A percentile compares a stretch with the other conserved stretches of the same genome.
These are phyloP conservation scores for Diceros bicornis DNA, from an alignment of 2,797 vertebrate genomes.

Conservation along the genomic window DNA sequence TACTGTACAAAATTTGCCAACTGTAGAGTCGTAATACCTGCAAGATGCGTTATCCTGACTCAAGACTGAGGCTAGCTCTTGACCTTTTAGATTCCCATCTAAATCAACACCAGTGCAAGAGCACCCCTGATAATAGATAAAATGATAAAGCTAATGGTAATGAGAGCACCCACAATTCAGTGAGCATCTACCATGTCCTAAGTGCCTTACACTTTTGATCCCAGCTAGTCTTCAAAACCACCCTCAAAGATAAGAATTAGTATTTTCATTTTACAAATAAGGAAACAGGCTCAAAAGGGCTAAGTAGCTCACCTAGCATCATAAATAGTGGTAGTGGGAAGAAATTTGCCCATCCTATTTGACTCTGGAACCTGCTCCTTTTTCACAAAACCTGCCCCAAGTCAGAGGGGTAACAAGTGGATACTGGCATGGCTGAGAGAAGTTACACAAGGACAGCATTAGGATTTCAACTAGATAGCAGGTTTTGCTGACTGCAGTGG, in stretches of 20 bases:
- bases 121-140: not conserved
- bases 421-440: not conserved
- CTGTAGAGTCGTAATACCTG: not conserved
- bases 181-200: slow-evolving; percentile 24
- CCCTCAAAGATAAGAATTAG: slow-evolving; percentile 46
- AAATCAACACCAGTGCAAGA: not conserved
- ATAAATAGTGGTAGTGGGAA: not conserved
- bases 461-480: not conserved
- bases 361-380: not conserved
- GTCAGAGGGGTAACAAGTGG: not conserved
- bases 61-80: not conserved
- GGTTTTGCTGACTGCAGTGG: not conserved
- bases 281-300: not conserved
- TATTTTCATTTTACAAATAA: slow-evolving; percentile 39
- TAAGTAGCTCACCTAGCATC: not conserved
- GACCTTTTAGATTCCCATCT: not conserved
- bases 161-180: not conserved
- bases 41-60: not conserved
- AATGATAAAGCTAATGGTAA: slow-evolving; percentile 7
- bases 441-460: not conserved
- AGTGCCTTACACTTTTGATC: slow-evolving; percentile 30
- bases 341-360: not conserved
- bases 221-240: slow-evolving; percentile 41
- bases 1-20: too few relatives aligned
- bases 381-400: not conserved